A percentile compares a stretch with the other conserved stretches of the same genome.
phyloP scores from a whole-genome alignment of 2,888 invertebrate genomes.

The Chironomus riparius region DNA sequence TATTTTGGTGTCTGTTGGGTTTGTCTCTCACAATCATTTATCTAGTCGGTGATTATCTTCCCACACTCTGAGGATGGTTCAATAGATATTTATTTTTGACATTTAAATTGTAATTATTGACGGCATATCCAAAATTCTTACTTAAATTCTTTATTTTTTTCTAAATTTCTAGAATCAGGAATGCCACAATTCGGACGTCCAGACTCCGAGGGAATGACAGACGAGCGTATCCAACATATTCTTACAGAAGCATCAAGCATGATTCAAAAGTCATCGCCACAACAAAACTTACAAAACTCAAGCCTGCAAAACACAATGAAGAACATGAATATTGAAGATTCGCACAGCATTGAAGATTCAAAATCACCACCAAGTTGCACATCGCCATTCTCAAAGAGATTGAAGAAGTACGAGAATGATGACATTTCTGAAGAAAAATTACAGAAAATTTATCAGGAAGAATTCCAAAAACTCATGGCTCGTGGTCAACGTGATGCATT shows the following conservation, averaged over 20 bases:
- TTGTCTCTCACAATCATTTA: neutral
- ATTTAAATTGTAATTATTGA: neutral
- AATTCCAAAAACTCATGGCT: constrained; percentile 86
- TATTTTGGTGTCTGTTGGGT: neutral
- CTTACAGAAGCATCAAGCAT: constrained; percentile 86
- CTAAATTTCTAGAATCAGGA: constrained; percentile 70
- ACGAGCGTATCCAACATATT: constrained; percentile 89
- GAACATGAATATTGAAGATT: constrained; percentile 45
- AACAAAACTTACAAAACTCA: constrained; percentile 38
- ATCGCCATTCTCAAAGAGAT: constrained; percentile 70
- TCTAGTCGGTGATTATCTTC: constrained; percentile 1
- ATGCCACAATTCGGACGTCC: constrained; percentile 69
- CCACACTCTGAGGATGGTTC: constrained; percentile 11
- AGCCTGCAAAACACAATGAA: constrained; percentile 54
- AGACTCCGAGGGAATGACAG: constrained; percentile 64
- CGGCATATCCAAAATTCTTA: neutral
- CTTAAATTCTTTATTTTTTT: neutral
- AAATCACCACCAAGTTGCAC: constrained; percentile 68
- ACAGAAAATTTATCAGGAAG: constrained; percentile 88
- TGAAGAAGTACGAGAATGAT: constrained; percentile 83
- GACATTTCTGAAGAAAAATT: constrained; percentile 96
- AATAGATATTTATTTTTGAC: neutral
- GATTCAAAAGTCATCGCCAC: constrained; percentile 58
- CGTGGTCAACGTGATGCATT: constrained; percentile 68
- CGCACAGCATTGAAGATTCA: constrained; percentile 71